These are phyloP conservation scores for Patella depressa DNA, from an alignment of 2,888 invertebrate species.

Conservation along the genomic window DNA sequence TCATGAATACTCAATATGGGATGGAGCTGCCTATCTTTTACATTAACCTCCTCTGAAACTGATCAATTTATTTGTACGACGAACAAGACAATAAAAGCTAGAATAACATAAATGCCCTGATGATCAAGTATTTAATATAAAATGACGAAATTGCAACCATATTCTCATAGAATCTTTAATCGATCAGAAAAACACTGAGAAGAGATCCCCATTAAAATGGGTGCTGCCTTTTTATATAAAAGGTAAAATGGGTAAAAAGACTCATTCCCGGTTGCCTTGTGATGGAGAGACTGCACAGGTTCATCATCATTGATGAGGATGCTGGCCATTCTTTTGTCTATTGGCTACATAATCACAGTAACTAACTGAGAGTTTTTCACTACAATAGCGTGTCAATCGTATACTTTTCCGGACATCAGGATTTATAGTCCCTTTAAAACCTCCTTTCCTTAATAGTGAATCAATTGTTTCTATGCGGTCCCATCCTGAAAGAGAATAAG, in stretches of 20 bases:
- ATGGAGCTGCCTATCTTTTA: too few species aligned
- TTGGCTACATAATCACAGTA: slow-evolving; percentile 67
- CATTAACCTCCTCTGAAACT: too few species aligned
- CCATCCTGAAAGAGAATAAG: slow-evolving; percentile 82
- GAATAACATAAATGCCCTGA: too few species aligned
- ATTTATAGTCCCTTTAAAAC: slow-evolving; percentile 83
- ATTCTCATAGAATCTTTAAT: too few species aligned
- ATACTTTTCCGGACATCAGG: slow-evolving; percentile 81
- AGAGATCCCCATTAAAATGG: slow-evolving; percentile 2
- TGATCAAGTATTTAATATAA: too few species aligned
- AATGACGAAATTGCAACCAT: too few species aligned
- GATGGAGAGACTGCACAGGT: slow-evolving; percentile 48
- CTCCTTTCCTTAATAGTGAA: slow-evolving; percentile 95
- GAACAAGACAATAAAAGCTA: too few species aligned
- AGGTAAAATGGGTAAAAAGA: slow-evolving; percentile 8
- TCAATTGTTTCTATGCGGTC: slow-evolving; percentile 98
- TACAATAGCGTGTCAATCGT: slow-evolving; percentile 95
- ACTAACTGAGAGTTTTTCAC: slow-evolving; percentile 85
- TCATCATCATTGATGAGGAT: slow-evolving; percentile 62
- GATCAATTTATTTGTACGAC: too few species aligned
- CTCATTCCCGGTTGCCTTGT: slow-evolving; percentile 31
- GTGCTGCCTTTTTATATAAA: slow-evolving; percentile 8
- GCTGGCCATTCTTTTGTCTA: slow-evolving; percentile 50
- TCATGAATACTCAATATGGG: too few species aligned
- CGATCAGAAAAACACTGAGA: not conserved